These are phyloP conservation scores for Hesperophylax magnus DNA, from an alignment of 1,140 invertebrate species.

Conservation along the genomic window DNA sequence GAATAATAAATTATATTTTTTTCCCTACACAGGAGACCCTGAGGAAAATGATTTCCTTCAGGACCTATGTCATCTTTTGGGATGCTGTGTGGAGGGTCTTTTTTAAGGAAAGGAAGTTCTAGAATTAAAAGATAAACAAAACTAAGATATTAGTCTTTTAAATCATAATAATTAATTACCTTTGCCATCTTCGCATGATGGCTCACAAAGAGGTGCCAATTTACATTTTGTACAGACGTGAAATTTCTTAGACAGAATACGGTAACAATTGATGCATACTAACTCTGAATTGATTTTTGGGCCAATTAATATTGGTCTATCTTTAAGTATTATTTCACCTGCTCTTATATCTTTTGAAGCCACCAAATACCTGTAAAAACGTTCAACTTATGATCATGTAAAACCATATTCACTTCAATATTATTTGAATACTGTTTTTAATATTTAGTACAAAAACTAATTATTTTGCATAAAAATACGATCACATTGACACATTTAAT, in stretches of 20 bases:
- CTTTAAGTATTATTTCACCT: conserved; percentile 75
- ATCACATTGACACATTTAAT: neutral
- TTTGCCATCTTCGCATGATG: conserved; percentile 63
- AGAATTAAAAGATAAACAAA: no score
- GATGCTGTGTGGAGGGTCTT: no score
- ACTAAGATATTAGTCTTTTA: no score
- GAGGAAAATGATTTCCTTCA: no score
- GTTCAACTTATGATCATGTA: neutral
- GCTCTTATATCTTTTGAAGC: conserved; percentile 72
- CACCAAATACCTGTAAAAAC: conserved; percentile 70
- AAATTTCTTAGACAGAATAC: conserved; percentile 65
- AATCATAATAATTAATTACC: conserved; percentile 35
- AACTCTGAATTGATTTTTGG: conserved; percentile 69
- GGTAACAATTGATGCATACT: conserved; percentile 75
- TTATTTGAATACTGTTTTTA: neutral
- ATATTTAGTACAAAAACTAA: neutral
- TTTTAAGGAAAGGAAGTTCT: no score
- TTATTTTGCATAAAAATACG: neutral
- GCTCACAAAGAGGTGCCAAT: conserved; percentile 71
- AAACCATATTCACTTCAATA: neutral
- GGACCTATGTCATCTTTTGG: no score
- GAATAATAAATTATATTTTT: no score
- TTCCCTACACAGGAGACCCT: no score
- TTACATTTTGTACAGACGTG: conserved; percentile 70
- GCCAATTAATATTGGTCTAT: conserved; percentile 74